Base-by-base conservation (phyloP, 2,113 vertebrate genomes). In the Orthonyx spaldingii region DNA sequence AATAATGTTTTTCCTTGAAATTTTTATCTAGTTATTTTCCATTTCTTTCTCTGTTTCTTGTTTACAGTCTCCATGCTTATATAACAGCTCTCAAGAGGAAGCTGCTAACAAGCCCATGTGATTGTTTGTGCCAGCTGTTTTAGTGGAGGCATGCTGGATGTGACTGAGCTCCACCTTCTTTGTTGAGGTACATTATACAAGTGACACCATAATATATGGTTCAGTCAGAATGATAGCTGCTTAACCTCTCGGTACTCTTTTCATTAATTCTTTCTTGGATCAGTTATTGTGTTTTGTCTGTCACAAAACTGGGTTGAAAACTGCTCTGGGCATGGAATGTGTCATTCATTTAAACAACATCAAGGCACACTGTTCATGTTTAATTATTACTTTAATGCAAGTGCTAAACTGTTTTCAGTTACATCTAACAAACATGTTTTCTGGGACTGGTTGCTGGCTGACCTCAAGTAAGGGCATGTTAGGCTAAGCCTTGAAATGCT, bases 401-500 rank as follows among this genome's bases (percentile, higher is more conserved):
- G 90, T 92, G 93, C 93, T 97, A 94, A 96, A 95, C 80, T 95
- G 94, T 94, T 95, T 97, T 94, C 92, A 95, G 95, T 92, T 88
- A 92, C 92, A 93, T 94, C 88, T 87, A 84, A 94, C 94, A 92
- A 95, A 94, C 85, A 89, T 96, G 93, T 94, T 95, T 93, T 93
- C 93, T 89, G 93, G 70, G 44, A 80, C 91, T 94, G 72, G 64
- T 96, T 97, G 81, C 65, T 94, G 87, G 77, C 59, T 93, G 91
- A 90, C 93, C 96, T 96, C 93, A 76, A 96, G 63, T 61, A 65
- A 96, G 95, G 96, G 89, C 96, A 97, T 80, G 69, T 94, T 96
- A 96, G 95, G 96, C 83, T 97, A 96, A 97, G 96, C 93, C 96
- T 96, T 94, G 92, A 97, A 97, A 94, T 93, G 79, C 96, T 97